Evolutionary conservation across 2,113 vertebrate genomes (phyloP), one percentile per base, ranked within the genome.

Genomic region (Ginglymostoma cirratum): DNA sequence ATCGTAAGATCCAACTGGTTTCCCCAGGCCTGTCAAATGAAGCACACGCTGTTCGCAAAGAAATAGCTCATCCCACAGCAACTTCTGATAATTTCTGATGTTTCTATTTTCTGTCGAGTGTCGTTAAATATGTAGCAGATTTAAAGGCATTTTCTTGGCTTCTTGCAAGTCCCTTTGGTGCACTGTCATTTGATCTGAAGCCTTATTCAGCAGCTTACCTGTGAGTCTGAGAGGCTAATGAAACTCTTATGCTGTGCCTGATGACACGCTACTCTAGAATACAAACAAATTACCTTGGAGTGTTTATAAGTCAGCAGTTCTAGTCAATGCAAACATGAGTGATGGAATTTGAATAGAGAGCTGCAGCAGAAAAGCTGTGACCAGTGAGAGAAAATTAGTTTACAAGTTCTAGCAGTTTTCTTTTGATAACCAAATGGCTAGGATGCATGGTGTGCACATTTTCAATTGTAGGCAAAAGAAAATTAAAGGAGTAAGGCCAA

Each of bases 31-130:
- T 93, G 89, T 93, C 89, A 93, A 19, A 66, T 61, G 52, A 93
- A 66, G 66, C n/a, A 21, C 34, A 38, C 38, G 0, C 1, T 66
- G 17, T 67, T 93, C 19, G 23, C 80, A 83, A 83, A 38, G 3
- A 83, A 83, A 45, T 83, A 38, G 19, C 80, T 45, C 80, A 83
- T 83, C 80, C 42, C 61, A 38, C 17, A 23, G 89, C 10, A 66
- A 61, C n/a, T 90, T 90, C 52, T 90, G 52, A 67, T 61, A 93
- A 21, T 66, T 93, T 93, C 66, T 93, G 52, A 90, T 61, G 52
- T 90, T n/a, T 90, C 87, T 61, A 90, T 90, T 93, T 66, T 66
- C n/a, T 93, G 89, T 38, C 45, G 80, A 83, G 80, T 66, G 34
- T 61, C 38, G 89, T 45, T 93, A 93, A 93, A 93, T 93, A 66